phyloP scores from a whole-genome alignment of 2,888 invertebrate genomes.

The Petrolisthes manimaculis region DNA sequence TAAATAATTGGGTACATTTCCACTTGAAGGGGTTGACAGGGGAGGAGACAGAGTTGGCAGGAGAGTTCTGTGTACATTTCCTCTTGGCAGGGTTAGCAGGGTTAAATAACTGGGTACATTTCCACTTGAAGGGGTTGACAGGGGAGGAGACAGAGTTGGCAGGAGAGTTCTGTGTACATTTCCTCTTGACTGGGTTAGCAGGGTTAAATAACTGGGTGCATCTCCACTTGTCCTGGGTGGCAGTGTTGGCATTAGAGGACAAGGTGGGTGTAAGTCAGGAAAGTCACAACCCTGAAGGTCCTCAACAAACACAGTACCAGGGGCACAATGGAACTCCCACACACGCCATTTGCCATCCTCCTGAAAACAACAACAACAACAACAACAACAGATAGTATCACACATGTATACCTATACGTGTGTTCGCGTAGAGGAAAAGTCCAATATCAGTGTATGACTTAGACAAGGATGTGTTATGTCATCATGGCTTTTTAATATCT shows the following conservation, averaged over 20 bases:
- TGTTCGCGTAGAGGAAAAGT: too few species aligned
- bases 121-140: neutral
- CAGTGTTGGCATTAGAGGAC: constrained; percentile 6
- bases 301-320: constrained; percentile 37
- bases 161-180: neutral
- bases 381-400: neutral
- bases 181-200: too few species aligned
- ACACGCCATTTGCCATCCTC: constrained; percentile 24
- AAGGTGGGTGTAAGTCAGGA: constrained; percentile 7
- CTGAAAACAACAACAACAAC: neutral
- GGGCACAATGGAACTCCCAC: constrained; percentile 39
- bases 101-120: too few species aligned
- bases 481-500: too few species aligned
- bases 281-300: constrained; percentile 33
- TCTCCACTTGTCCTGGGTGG: neutral
- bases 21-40: neutral
- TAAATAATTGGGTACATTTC: neutral
- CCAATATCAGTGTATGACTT: too few species aligned
- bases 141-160: neutral
- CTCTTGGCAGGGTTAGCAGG: too few species aligned
- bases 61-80: too few species aligned
- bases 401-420: too few species aligned
- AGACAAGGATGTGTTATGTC: too few species aligned
- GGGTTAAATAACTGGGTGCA: too few species aligned
- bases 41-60: neutral